These are phyloP conservation scores for Chymomyza fuscimana DNA, from an alignment of 2,888 invertebrate species.

Conservation along the genomic window DNA sequence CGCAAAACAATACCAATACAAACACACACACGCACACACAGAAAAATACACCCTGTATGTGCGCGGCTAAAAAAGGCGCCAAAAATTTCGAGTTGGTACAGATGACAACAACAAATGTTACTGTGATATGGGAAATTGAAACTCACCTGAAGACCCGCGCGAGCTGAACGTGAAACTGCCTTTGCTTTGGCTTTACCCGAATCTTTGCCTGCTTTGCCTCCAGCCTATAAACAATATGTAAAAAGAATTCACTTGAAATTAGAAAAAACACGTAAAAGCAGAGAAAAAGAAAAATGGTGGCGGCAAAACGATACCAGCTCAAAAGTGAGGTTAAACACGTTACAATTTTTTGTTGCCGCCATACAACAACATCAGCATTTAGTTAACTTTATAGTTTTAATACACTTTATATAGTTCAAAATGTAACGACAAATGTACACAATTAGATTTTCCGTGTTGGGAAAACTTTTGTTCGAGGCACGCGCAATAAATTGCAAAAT, in stretches of 20 bases:
- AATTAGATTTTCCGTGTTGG: slow-evolving; percentile 37
- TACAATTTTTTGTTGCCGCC: slow-evolving; percentile 30
- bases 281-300: slow-evolving; percentile 60
- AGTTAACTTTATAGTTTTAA: neutral
- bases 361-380: slow-evolving; percentile 50
- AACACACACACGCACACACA: slow-evolving; percentile 22
- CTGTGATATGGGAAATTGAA: too few relatives aligned
- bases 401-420: too few relatives aligned
- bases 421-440: neutral
- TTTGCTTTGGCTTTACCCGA: slow-evolving; percentile 99
- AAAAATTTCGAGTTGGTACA: slow-evolving; percentile 64
- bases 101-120: slow-evolving; percentile 42
- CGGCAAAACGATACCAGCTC: slow-evolving; percentile 44
- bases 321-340: slow-evolving; percentile 58
- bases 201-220: slow-evolving; percentile 99
- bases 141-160: slow-evolving; percentile 98
- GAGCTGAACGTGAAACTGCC: slow-evolving; percentile 98
- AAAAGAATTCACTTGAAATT: slow-evolving; percentile 30
- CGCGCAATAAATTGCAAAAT: slow-evolving; percentile 56
- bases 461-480: slow-evolving; percentile 47
- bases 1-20: slow-evolving; percentile 23
- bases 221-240: slow-evolving; percentile 85
- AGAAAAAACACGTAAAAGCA: slow-evolving; percentile 29
- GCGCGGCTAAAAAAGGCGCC: slow-evolving; percentile 73
- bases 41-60: slow-evolving; percentile 48